Evolutionary conservation across 1,140 invertebrate species (phyloP), one percentile per base, ranked within the genome.

Genomic region (Capitella teleta): DNA sequence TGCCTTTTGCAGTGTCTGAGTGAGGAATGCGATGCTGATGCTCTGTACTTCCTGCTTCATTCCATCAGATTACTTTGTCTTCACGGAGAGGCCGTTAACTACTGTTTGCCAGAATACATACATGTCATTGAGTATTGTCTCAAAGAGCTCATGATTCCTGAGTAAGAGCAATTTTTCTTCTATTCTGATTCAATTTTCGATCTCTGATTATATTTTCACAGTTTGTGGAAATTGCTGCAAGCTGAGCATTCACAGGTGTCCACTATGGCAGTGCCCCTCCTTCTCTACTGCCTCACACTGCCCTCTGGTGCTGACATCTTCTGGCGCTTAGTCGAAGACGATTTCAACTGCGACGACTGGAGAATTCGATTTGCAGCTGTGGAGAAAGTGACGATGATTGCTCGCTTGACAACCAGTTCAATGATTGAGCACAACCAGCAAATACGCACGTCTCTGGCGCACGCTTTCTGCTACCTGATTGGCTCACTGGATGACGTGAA

Each of bases 101-200:
- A 84, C 58, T 87, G 89, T 0, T 80, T 87, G 0, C 82, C 84
- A 59, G 89, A 97, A 63, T 85, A 95, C 63, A 79, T 86, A 57
- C 90, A 90, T 40, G 98, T 97, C 75, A 83, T 98, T 47, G 90
- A 95, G 51, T 97, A 92, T 87, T 91, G 87, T 56, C 91, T 98
- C 68, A 90, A 96, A 73, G 95, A 94, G 74, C 73, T 94, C 18
- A 73, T 98, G 0, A 91, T 98, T 54, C 87, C 87, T 64, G 93
- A 91, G 88, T 94, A 76, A 75, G 79, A 72, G n/a, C n/a, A n/a
- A n/a, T 45, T 47, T 28, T 5, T 18, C 8, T 40, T 36, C 5
- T 19, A 28, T 34, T 3, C 3, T 45, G 8, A 10, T 34, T 34
- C 32, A 38, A 21, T 38, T 21, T 38, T 16, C 14, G 16, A 14